A percentile compares a stretch with the other conserved stretches of the same genome.
Conservation (phyloP, 1,140 invertebrate species). For the Euwallacea similis region DNA sequence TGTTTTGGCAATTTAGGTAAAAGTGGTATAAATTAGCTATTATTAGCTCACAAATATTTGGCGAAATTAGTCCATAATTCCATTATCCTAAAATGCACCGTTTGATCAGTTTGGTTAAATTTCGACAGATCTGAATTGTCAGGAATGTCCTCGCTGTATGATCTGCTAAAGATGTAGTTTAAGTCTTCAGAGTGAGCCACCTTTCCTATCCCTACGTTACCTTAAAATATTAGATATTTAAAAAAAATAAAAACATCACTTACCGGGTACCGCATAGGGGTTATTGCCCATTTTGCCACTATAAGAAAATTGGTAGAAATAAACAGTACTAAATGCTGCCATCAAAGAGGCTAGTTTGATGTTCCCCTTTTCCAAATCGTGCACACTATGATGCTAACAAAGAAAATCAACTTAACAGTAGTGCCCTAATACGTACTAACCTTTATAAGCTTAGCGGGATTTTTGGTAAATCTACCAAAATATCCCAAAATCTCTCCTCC, state of each 20-base stretch:
- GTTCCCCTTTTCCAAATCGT: conserved; percentile 26
- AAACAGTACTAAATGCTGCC: conserved; percentile 12
- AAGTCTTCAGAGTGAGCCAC: conserved; percentile 14
- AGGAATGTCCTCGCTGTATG: neutral
- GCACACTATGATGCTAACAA: conserved; percentile 16
- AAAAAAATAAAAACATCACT: neutral
- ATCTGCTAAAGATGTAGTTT: conserved; percentile 14
- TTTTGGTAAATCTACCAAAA: conserved; percentile 14
- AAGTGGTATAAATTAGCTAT: neutral
- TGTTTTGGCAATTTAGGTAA: conserved; percentile 4
- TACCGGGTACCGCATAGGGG: conserved; percentile 7
- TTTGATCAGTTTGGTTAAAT: neutral
- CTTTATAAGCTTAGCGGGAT: conserved; percentile 9
- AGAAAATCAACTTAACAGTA: too few relatives aligned
- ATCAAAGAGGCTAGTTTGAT: conserved; percentile 28
- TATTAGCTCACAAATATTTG: conserved; percentile 13
- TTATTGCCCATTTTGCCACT: conserved; percentile 24
- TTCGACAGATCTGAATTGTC: conserved; percentile 7
- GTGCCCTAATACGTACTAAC: neutral
- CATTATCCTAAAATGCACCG: conserved; percentile 5
- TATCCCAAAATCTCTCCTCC: conserved; percentile 14
- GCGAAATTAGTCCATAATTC: conserved; percentile 19
- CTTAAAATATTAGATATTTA: neutral
- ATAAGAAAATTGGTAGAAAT: conserved; percentile 32
- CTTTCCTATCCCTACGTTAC: conserved; percentile 10